Base-by-base conservation (phyloP, 2,888 invertebrate species). In the Hirtodrosophila confusa region DNA sequence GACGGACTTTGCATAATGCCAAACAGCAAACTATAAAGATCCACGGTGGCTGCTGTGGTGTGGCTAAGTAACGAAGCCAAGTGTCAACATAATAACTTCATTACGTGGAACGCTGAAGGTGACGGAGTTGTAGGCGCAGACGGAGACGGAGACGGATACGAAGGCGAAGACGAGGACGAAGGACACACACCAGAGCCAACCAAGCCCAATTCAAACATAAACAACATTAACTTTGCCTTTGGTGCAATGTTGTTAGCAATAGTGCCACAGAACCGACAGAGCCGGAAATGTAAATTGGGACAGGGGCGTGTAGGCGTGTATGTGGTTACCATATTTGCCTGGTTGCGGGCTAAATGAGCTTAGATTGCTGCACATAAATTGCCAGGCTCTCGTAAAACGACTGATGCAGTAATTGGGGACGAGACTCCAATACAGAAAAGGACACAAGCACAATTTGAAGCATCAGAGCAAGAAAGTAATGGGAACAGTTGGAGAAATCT, bases 61-160 rank as follows among this genome's bases (percentile, higher is more conserved):
- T 44, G 49, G 58, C 55, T 70, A 80, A 72, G 69, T 72, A 69
- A 83, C 67, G 55, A 80, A 76, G 71, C 69, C 75, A 71, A 84
- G 78, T 86, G 88, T 87, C 85, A 86, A 88, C 88, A 86, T 74
- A 84, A 88, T 86, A 88, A 88, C 84, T 86, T 88, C 79, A 87
- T 87, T 87, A 72, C 53, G 65, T 44, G 33, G 41, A 70, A 24
- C 47, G 36, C 31, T 36, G 33, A 65, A 54, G 61, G 55, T 54
- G 63, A 48, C 71, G 43, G 8, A 35, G 50, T 37, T 51, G 35
- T 51, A 69, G 58, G 23, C 37, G 36, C 8, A 17, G n/a, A 7
- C 48, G 37, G 4, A 37, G 17, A 17, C 17, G 17, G 2, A 17
- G 17, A 17, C 2, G 17, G 2, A 27, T 1, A 27, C 27, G 17